A percentile compares a stretch with the other conserved stretches of the same genome.
Conservation (phyloP, 1,140 invertebrate genomes). For the Bombus superbus region DNA sequence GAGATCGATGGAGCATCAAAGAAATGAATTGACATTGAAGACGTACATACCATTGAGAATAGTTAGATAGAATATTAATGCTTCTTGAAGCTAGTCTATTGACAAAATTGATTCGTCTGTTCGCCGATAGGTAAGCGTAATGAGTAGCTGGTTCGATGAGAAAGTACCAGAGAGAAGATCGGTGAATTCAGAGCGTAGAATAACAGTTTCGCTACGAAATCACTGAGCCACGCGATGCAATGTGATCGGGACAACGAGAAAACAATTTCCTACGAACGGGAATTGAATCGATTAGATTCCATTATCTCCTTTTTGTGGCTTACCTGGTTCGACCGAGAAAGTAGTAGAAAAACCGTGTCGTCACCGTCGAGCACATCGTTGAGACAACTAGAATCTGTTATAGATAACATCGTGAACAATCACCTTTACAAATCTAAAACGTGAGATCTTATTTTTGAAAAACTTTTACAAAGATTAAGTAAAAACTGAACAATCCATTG, state of each 20-base stretch:
- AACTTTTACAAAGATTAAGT: not conserved
- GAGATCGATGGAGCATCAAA: not conserved
- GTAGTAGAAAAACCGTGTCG: slow-evolving; percentile 17
- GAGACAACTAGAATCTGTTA: not conserved
- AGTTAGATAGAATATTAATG: too few relatives aligned
- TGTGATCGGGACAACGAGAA: not conserved
- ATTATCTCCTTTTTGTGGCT: slow-evolving; percentile 24
- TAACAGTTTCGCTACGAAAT: slow-evolving; percentile 22
- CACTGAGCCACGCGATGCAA: slow-evolving; percentile 12
- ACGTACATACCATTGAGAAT: not conserved
- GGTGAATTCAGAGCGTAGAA: slow-evolving; percentile 25
- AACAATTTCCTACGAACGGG: slow-evolving; percentile 7
- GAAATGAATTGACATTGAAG: not conserved
- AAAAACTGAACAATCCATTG: too few relatives aligned
- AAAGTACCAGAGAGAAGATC: slow-evolving; percentile 7
- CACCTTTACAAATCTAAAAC: not conserved
- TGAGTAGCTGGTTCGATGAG: not conserved
- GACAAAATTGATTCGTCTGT: not conserved
- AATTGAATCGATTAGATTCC: slow-evolving; percentile 29
- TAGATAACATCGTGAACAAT: too few relatives aligned
- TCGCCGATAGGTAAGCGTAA: not conserved
- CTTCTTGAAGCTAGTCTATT: too few relatives aligned
- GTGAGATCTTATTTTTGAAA: not conserved
- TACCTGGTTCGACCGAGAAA: slow-evolving; percentile 5
- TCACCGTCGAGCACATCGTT: not conserved